Evolutionary conservation across 2,797 vertebrate species (phyloP).

Genomic region (Tapera naevia): DNA sequence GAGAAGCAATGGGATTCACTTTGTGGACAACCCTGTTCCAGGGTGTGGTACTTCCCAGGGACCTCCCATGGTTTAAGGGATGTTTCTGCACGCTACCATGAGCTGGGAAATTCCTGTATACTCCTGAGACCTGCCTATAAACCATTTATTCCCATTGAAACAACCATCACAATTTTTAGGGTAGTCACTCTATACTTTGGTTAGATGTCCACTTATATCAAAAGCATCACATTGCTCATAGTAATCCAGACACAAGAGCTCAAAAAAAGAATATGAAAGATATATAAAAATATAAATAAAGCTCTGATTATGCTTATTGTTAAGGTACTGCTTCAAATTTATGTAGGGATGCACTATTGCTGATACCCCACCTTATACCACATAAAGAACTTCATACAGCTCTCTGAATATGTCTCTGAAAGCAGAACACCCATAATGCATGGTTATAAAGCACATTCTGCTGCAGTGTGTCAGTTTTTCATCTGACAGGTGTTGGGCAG

Average conservation of each 20-base stretch:
- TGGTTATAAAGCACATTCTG: not conserved
- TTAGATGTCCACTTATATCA: not conserved
- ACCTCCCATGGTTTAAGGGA: not conserved
- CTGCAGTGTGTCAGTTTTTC: not conserved
- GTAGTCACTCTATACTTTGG: not conserved
- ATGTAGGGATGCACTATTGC: not conserved
- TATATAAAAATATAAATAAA: not conserved
- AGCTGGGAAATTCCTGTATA: not conserved
- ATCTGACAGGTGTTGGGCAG: conserved; percentile 17
- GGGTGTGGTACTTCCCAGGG: not conserved
- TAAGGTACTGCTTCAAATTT: not conserved
- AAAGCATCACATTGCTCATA: not conserved
- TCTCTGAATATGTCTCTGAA: not conserved
- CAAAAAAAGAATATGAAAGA: not conserved
- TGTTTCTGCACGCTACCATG: not conserved
- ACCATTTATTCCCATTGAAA: not conserved
- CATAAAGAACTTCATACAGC: not conserved
- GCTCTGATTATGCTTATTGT: not conserved
- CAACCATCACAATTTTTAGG: not conserved
- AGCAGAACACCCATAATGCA: not conserved
- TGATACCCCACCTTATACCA: not conserved
- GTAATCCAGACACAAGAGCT: not conserved
- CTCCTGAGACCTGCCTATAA: not conserved
- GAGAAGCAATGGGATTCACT: not conserved
- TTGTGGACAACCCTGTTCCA: not conserved